These are phyloP conservation scores for Pandemis heparana DNA, from an alignment of 2,888 invertebrate species.

Conservation along the genomic window DNA sequence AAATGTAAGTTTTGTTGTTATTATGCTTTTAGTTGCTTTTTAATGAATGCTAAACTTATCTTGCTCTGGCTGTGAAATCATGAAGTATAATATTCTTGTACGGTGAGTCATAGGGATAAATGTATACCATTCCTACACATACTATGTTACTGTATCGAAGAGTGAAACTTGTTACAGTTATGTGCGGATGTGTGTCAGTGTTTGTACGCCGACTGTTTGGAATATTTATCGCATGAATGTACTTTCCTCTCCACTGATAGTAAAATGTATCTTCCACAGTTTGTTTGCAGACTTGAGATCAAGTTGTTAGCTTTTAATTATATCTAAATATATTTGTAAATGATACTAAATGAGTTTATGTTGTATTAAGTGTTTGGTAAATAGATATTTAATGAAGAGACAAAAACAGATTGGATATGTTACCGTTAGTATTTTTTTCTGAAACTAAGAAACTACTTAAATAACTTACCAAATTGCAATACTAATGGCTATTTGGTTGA, in stretches of 20 bases:
- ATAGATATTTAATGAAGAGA: conserved; percentile 16
- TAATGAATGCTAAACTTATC: not conserved
- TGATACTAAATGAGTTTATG: conserved; percentile 14
- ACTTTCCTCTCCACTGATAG: conserved; percentile 41
- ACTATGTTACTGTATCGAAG: conserved; percentile 48
- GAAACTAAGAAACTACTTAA: not conserved
- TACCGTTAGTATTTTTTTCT: conserved; percentile 2
- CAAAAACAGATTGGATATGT: conserved; percentile 6
- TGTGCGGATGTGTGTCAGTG: conserved; percentile 68
- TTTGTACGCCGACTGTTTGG: conserved; percentile 57
- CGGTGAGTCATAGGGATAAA: conserved; percentile 35
- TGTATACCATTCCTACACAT: conserved; percentile 23
- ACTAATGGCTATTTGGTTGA: not conserved
- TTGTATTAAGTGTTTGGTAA: conserved; percentile 10
- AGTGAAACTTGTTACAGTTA: conserved; percentile 65
- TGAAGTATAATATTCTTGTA: not conserved
- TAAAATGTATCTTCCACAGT: conserved; percentile 20
- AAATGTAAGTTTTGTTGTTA: conserved; percentile 79
- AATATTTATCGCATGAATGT: conserved; percentile 62
- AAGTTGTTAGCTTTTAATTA: conserved; percentile 12
- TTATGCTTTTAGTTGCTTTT: conserved; percentile 15
- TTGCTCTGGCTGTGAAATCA: not conserved
- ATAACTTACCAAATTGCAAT: not conserved
- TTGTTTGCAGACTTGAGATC: conserved; percentile 11
- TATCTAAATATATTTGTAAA: conserved; percentile 11